Conservation (phyloP, 2,113 vertebrate species). For the Ceratotherium simum region DNA sequence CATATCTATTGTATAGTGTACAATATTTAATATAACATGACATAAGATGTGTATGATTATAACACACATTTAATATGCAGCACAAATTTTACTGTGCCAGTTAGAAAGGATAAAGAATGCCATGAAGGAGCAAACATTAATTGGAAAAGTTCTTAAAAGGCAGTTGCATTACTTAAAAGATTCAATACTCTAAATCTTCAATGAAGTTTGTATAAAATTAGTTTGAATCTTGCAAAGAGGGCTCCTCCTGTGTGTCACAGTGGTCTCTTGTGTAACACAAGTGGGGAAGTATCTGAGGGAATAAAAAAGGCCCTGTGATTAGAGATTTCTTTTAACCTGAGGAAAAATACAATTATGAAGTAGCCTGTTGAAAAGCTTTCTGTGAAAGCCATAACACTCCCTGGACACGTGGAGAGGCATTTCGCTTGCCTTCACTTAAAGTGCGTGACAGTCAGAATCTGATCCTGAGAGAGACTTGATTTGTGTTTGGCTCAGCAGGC, state of each 20-base stretch:
- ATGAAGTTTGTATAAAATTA: slow-evolving; percentile 67
- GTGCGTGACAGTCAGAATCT: slow-evolving; percentile 60
- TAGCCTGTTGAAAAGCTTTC: slow-evolving; percentile 55
- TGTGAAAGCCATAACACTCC: slow-evolving; percentile 57
- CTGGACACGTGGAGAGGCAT: neutral
- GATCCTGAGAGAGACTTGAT: slow-evolving; percentile 58
- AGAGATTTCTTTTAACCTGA: slow-evolving; percentile 53
- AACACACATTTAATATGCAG: neutral
- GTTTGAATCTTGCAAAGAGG: slow-evolving; percentile 34
- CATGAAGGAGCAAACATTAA: slow-evolving; percentile 33
- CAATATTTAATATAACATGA: neutral
- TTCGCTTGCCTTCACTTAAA: slow-evolving; percentile 74
- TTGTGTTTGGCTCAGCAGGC: slow-evolving; percentile 75
- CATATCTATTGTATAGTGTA: neutral
- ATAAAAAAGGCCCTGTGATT: slow-evolving; percentile 25
- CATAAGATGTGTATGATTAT: neutral
- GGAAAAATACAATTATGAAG: slow-evolving; percentile 72
- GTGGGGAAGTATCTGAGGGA: slow-evolving; percentile 39
- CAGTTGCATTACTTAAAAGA: slow-evolving; percentile 71
- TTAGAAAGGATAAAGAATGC: neutral
- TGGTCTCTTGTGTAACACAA: neutral
- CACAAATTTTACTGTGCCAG: neutral
- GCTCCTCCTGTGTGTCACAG: slow-evolving; percentile 60
- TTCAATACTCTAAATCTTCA: slow-evolving; percentile 49
- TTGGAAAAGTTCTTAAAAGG: slow-evolving; percentile 65